Conservation (phyloP, 2,888 invertebrate species). For the Chesias legatella region DNA sequence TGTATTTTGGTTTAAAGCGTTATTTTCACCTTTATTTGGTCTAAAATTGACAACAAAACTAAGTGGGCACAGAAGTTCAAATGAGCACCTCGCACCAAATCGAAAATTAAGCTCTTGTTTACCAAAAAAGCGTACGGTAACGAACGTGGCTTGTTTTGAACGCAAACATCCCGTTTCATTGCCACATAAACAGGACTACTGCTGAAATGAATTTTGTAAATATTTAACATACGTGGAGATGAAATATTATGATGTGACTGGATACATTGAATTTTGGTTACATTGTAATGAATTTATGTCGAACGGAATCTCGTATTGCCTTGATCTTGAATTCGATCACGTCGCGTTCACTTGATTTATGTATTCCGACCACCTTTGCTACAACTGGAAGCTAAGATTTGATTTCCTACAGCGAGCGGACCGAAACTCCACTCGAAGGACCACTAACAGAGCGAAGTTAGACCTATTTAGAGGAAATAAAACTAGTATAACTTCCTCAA, state of each 20-base stretch:
- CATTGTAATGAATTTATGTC: conserved; percentile 74
- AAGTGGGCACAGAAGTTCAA: conserved; percentile 18
- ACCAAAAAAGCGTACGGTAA: conserved; percentile 32
- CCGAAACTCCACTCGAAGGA: conserved; percentile 47
- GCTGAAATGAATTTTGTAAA: conserved; percentile 49
- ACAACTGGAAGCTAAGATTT: conserved; percentile 60
- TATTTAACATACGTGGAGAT: conserved; percentile 53
- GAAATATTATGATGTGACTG: conserved; percentile 70
- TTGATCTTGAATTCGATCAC: conserved; percentile 75
- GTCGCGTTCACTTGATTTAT: conserved; percentile 71
- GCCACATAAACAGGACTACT: conserved; percentile 45
- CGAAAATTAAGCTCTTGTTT: conserved; percentile 43
- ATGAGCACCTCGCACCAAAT: conserved; percentile 36
- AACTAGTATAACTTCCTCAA: conserved; percentile 39
- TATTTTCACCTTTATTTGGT: conserved; percentile 18
- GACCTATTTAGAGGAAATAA: conserved; percentile 34
- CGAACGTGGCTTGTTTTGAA: conserved; percentile 30
- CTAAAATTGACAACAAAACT: conserved; percentile 21
- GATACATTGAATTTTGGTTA: conserved; percentile 74
- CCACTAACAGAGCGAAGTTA: conserved; percentile 49
- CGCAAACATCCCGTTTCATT: conserved; percentile 41
- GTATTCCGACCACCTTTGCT: conserved; percentile 68
- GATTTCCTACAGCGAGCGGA: conserved; percentile 55
- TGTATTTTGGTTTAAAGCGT: conserved; percentile 2
- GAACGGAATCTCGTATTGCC: conserved; percentile 61